Evolutionary conservation across 2,113 vertebrate species (phyloP), one percentile per base, ranked within the genome.

Genomic region (Trogon surrucura): DNA sequence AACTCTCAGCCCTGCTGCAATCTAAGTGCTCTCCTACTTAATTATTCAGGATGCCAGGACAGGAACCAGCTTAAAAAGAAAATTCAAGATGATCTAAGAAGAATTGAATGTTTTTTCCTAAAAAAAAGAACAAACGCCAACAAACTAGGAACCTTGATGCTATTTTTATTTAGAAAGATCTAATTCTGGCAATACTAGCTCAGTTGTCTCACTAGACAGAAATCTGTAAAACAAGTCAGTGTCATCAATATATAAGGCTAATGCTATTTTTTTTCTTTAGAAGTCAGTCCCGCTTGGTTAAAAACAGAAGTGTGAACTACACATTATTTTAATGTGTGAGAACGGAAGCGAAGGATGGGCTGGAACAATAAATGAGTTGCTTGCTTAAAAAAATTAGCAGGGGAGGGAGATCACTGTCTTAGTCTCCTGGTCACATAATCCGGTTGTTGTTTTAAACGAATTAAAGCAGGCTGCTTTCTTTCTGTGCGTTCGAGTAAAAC

Each of bases 391-490:
- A 92, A 92, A 95, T 36, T 61, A 91, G 79, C 78, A 74, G 16
- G 21, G 15, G 26, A 83, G 57, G 30, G 48, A 90, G 91, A 82
- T 94, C 80, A 38, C 66, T 95, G 54, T 88, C 92, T 85, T 61
- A 8, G 1, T 92, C 30, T 89, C 61, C 54, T 47, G 83, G 82
- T 54, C 90, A 64, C 70, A 67, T 84, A 87, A 92, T 73, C 86
- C 36, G 11, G 20, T 64, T 83, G 19, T 67, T 82, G 80, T 92
- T 96, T 96, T 93, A 92, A 97, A 75, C 82, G 95, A 95, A 96
- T 97, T 82, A 87, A 93, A 97, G 71, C 89, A 61, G 67, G 80
- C 57, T 58, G 75, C 85, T 97, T 96, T 89, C 96, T 97, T 94
- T 87, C 91, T 91, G 93, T 67, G 73, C 27, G 1, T 74, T 97